Conservation (phyloP, 2,888 invertebrate genomes). For the Ochropleura plecta region DNA sequence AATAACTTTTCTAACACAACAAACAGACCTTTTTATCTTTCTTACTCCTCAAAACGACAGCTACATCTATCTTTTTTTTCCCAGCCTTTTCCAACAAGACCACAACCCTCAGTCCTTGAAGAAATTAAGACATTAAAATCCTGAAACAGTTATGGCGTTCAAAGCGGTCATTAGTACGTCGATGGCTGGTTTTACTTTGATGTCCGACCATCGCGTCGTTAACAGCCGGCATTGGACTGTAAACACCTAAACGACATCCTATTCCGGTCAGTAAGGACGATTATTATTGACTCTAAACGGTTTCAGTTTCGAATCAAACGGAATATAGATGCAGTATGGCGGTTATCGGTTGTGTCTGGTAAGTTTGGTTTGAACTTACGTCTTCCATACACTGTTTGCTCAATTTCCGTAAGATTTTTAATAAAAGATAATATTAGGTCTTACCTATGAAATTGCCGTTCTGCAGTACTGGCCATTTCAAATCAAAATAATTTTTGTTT, state of each 20-base stretch:
- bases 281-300: conserved; percentile 62
- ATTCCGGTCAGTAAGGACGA: conserved; percentile 64
- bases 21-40: neutral
- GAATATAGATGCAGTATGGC: conserved; percentile 47
- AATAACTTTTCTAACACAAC: neutral
- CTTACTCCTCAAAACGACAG: neutral
- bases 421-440: neutral
- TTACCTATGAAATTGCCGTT: too few relatives aligned
- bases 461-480: too few relatives aligned
- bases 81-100: conserved; percentile 1
- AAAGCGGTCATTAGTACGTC: conserved; percentile 73
- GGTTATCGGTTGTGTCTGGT: conserved; percentile 30
- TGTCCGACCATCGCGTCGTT: conserved; percentile 68
- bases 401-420: neutral
- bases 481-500: too few relatives aligned
- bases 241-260: conserved; percentile 75
- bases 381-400: neutral
- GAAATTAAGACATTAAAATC: conserved; percentile 84
- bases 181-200: conserved; percentile 71
- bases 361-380: conserved; percentile 1
- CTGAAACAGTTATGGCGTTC: conserved; percentile 73
- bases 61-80: neutral
- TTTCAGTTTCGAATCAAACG: conserved; percentile 42
- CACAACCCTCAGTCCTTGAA: conserved; percentile 28
- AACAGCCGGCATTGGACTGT: conserved; percentile 67